Conservation (phyloP, 2,888 invertebrate species). For the Apamea crenata region DNA sequence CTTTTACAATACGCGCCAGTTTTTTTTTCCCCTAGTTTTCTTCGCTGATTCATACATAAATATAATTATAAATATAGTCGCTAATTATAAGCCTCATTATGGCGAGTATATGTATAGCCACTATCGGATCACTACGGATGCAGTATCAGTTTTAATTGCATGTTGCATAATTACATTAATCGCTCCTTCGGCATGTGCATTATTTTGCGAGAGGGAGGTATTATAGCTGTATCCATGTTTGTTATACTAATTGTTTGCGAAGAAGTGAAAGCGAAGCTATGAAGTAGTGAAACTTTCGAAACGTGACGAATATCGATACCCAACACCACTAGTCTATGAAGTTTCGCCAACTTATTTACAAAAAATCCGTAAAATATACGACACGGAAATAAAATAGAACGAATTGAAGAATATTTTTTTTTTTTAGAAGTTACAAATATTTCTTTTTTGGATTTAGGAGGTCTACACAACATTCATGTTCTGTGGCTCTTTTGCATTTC, state of each 20-base stretch:
- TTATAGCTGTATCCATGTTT: background rate
- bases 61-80: background rate
- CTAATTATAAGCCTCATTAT: background rate
- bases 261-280: background rate
- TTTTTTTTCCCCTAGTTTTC: too few species aligned
- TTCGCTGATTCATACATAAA: too few species aligned
- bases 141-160: constrained; percentile 11
- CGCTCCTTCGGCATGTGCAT: background rate
- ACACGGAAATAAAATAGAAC: too few species aligned
- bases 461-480: too few species aligned
- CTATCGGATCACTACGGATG: background rate
- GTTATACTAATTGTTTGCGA: background rate
- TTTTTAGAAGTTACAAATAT: too few species aligned
- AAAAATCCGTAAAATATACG: too few species aligned
- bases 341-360: background rate
- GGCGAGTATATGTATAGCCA: background rate
- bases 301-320: background rate
- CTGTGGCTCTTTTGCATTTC: too few species aligned
- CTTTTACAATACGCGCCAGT: too few species aligned
- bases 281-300: background rate
- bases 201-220: background rate
- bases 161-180: constrained; percentile 5
- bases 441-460: too few species aligned
- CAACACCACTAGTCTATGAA: background rate
- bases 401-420: too few species aligned